Evolutionary conservation across 23 tunicate genomes (phyloP), one percentile per base, ranked within the genome.

Genomic region (Trididemnum nubilum): DNA sequence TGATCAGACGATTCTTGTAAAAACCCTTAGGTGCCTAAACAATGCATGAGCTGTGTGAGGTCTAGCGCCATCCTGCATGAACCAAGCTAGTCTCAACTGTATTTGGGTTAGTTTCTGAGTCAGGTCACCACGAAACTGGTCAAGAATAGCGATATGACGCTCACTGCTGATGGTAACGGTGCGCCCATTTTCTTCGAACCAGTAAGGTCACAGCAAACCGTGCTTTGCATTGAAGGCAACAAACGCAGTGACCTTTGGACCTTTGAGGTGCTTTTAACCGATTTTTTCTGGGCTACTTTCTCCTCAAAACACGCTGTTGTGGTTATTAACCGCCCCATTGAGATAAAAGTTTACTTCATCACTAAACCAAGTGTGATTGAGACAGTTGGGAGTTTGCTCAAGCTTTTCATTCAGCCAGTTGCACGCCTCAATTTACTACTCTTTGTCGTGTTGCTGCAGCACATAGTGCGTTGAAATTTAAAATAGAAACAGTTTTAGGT

Each of bases 401-500:
- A 67, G 74, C 38, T 67, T 67, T 67, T 67, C 74, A 33, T 67
- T 67, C 18, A 32, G 74, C 74, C 74, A 31, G 74, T 67, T 33
- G 74, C 37, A 44, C 54, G 15, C 33, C 74, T 67, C 74, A 67
- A 67, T 67, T 33, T n/a, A 30, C n/a, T 67, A 30, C 38, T 67
- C 74, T 67, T 67, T 67, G 38, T 67, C 74, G 38, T 67, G 74
- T 67, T 33, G 74, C 38, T 67, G 74, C 38, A 67, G 74, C 74
- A 67, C 19, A 33, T 67, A 38, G 74, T 67, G 74, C 22, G 9
- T 67, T 67, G 74, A 67, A 67, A 67, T 67, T 67, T n/a, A 12
- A 67, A 67, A 67, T 67, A 38, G 74, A 24, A 67, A 33, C 38
- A 67, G 74, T 15, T 67, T 67, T 24, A 67, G 74, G 74, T 67